Base-by-base conservation (phyloP, 1,140 invertebrate genomes). In the Drosophila kikkawai region DNA sequence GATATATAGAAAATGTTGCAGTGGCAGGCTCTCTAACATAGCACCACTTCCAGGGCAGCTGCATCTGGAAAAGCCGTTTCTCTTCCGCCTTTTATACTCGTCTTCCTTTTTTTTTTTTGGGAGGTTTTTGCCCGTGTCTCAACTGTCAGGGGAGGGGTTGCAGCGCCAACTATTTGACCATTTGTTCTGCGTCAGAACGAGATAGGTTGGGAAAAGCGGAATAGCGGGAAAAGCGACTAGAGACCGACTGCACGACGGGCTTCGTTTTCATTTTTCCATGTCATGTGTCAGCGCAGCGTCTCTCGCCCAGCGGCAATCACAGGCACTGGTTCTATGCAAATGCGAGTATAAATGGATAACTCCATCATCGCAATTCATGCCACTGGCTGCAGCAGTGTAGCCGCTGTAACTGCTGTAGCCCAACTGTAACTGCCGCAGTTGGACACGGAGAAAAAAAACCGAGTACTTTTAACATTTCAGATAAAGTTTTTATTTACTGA, bases 261-360 rank as follows among this genome's bases (percentile, higher is more conserved):
- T 85, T 90, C 79, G 78, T 82, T 90, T 90, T 90, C 85, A 90
- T 90, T 90, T 90, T 90, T 90, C 86, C 81, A 90, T 90, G 85
- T 90, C 85, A 90, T 90, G 85, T 90, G 85, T 90, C 85, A 82
- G 85, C 79, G 75, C 80, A 80, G 80, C 81, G 85, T 90, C 75
- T 80, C 78, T 80, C 81, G 81, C 74, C 81, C 66, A 90, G 65
- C 78, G 75, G 81, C 85, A 88, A 90, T 90, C 85, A 85, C 75
- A 85, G 81, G 81, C 75, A 68, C 60, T 79, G 75, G 78, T 75
- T 85, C 59, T 90, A 90, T 90, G 85, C 85, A 90, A 90, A 90
- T 90, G 81, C 75, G 55, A 84, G 85, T 85, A 90, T 90, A 90
- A 90, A 90, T 90, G 85, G 85, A 90, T 90, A 90, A 90, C 85